phyloP scores from a whole-genome alignment of 2,113 vertebrate species.

The Gasterosteus nipponicus region DNA sequence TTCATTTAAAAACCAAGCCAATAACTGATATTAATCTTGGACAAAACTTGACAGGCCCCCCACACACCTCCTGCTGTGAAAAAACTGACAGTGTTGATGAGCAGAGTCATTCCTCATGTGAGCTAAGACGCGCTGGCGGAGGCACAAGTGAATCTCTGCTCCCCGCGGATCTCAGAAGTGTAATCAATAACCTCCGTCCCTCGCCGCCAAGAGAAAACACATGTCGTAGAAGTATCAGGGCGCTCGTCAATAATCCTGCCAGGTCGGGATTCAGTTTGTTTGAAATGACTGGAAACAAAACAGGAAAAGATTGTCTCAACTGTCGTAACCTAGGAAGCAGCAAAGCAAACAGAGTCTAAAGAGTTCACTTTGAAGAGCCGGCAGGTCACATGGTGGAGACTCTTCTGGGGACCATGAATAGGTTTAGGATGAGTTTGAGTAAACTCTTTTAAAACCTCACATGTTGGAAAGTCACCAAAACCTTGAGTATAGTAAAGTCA shows the following conservation, averaged over 20 bases:
- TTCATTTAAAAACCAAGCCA: conserved; percentile 1
- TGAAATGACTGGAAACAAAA: not conserved
- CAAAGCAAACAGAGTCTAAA: conserved; percentile 28
- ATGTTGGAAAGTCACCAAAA: too few species aligned
- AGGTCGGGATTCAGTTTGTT: conserved; percentile 23
- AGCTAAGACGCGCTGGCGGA: conserved; percentile 15
- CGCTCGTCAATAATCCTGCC: not conserved
- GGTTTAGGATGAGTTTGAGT: too few species aligned
- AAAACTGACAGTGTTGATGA: conserved; percentile 27
- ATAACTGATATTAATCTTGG: conserved; percentile 2
- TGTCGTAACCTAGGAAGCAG: conserved; percentile 39
- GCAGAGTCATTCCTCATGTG: conserved; percentile 9
- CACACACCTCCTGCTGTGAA: conserved; percentile 19
- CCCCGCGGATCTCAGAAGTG: conserved; percentile 10
- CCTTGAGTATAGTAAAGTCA: too few species aligned
- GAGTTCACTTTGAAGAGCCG: not conserved
- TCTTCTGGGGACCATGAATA: not conserved
- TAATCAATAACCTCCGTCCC: conserved; percentile 38
- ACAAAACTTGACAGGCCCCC: conserved; percentile 2
- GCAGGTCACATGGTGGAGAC: not conserved
- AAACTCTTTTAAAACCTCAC: too few species aligned
- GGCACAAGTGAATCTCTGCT: conserved; percentile 1
- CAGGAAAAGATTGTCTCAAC: not conserved
- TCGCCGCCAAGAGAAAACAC: conserved; percentile 38
- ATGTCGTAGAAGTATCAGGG: conserved; percentile 29